These are phyloP conservation scores for Lapara coniferarum DNA, from an alignment of 2,888 invertebrate species.

Conservation along the genomic window DNA sequence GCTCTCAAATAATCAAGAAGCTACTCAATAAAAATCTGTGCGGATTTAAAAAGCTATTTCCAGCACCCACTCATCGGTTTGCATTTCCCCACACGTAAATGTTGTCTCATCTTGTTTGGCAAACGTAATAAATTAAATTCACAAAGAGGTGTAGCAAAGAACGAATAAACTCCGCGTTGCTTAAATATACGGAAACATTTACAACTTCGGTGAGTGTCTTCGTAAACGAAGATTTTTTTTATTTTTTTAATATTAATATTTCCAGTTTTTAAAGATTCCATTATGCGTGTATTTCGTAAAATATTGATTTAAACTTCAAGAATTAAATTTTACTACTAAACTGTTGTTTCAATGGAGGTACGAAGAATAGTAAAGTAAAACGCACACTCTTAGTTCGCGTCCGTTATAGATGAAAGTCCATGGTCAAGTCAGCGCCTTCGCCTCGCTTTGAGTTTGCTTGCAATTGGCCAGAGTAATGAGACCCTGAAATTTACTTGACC, in stretches of 20 bases:
- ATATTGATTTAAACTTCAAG: too few species aligned
- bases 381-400: too few species aligned
- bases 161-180: conserved; percentile 32
- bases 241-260: neutral
- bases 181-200: conserved; percentile 37
- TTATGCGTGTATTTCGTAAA: too few species aligned
- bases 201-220: neutral
- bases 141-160: conserved; percentile 47
- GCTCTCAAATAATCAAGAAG: neutral
- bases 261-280: neutral
- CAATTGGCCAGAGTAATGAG: too few species aligned
- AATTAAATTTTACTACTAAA: too few species aligned
- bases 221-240: conserved; percentile 3
- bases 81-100: conserved; percentile 37
- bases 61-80: neutral
- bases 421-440: too few species aligned
- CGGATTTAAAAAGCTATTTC: conserved; percentile 3
- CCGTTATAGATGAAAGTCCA: too few species aligned
- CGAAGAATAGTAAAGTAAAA: too few species aligned
- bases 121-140: conserved; percentile 64
- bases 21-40: neutral
- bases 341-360: too few species aligned
- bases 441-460: too few species aligned
- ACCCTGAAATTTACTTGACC: too few species aligned
- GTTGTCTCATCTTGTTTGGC: conserved; percentile 58